These are phyloP conservation scores for Scomber japonicus DNA, from an alignment of 2,113 vertebrate species.

Conservation along the genomic window DNA sequence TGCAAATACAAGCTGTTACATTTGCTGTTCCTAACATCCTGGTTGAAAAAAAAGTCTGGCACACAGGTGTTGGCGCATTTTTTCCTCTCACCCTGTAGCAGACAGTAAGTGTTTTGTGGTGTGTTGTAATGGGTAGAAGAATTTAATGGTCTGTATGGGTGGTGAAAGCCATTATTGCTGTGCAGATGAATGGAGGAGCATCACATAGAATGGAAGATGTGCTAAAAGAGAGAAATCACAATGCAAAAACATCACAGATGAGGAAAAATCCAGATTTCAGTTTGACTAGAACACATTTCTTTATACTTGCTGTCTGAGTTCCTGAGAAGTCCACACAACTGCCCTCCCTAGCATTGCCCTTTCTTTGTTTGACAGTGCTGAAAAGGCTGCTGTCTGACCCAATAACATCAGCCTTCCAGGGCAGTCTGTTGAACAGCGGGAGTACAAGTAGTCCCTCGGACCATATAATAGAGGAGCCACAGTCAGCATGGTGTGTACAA, in stretches of 20 bases:
- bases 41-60: background rate
- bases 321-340: slow-evolving; percentile 15
- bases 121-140: slow-evolving; percentile 20
- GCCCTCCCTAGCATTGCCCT: slow-evolving; percentile 43
- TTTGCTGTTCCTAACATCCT: background rate
- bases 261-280: background rate
- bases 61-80: slow-evolving; percentile 12
- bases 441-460: slow-evolving; percentile 30
- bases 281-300: slow-evolving; percentile 11
- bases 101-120: slow-evolving; percentile 24
- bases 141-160: background rate
- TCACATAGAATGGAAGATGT: background rate
- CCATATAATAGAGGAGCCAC: slow-evolving; percentile 2
- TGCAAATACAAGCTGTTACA: slow-evolving; percentile 14
- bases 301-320: background rate
- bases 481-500: slow-evolving; percentile 40
- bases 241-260: background rate
- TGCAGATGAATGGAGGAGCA: background rate
- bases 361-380: slow-evolving; percentile 64
- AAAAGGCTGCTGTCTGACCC: slow-evolving; percentile 70
- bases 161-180: slow-evolving; percentile 7
- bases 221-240: background rate
- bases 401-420: slow-evolving; percentile 68
- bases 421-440: slow-evolving; percentile 53
- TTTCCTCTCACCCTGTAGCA: slow-evolving; percentile 22